Conservation (phyloP, 2,797 vertebrate genomes). For the Muscicapa striata region DNA sequence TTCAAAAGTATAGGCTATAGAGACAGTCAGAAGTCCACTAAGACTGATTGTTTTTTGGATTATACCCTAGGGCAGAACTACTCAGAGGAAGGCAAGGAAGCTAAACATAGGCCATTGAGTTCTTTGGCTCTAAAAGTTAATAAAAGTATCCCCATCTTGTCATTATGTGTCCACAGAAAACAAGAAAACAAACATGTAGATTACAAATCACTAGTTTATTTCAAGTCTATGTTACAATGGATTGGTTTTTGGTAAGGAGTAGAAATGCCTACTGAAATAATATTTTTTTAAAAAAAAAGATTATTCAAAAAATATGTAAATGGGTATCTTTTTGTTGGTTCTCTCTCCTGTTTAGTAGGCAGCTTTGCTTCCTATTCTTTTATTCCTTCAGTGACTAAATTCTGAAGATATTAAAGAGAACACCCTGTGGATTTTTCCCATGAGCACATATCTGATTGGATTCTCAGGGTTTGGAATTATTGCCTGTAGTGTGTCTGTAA, state of each 20-base stretch:
- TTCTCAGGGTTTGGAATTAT: not conserved
- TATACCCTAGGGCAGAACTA: not conserved
- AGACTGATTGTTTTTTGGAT: not conserved
- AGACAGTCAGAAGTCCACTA: not conserved
- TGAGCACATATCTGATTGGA: not conserved
- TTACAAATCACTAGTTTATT: not conserved
- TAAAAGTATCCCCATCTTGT: not conserved
- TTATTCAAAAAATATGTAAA: not conserved
- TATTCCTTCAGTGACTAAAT: not conserved
- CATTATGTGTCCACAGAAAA: not conserved
- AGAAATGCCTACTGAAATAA: not conserved
- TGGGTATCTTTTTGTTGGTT: accelerated
- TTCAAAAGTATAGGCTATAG: not conserved
- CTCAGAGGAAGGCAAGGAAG: not conserved
- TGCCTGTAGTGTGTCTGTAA: not conserved
- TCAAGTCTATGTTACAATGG: not conserved
- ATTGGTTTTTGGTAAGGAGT: not conserved
- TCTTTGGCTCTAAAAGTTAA: not conserved
- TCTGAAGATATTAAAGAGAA: not conserved
- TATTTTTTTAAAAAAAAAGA: not conserved
- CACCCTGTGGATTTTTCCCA: not conserved
- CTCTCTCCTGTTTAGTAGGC: not conserved
- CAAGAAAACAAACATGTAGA: not conserved
- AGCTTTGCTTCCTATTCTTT: not conserved
- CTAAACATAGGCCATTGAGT: not conserved